A percentile compares a stretch with the other conserved stretches of the same genome.
phyloP scores from a whole-genome alignment of 53 echinoderm and acorn worm species.

The Holothuria leucospilota region DNA sequence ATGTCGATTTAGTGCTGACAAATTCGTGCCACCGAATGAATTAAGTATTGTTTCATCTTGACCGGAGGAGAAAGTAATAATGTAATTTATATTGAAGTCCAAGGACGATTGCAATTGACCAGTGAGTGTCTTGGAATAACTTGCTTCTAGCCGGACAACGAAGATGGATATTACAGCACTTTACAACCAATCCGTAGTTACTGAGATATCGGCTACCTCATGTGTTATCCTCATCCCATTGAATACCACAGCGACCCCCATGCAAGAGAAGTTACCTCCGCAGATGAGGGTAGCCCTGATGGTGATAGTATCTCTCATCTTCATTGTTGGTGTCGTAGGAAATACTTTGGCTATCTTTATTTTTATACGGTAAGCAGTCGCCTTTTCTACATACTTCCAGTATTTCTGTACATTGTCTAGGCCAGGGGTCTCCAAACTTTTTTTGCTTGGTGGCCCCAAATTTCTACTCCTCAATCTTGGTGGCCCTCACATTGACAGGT shows the following conservation, averaged over 20 bases:
- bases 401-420: neutral
- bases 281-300: conserved; percentile 34
- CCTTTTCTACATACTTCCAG: neutral
- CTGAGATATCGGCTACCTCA: neutral
- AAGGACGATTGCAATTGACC: too few species aligned
- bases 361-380: conserved; percentile 68
- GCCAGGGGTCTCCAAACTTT: too few species aligned
- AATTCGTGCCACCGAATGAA: too few species aligned
- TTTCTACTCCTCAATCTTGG: too few species aligned
- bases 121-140: too few species aligned
- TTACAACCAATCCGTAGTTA: neutral
- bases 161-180: neutral
- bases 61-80: too few species aligned
- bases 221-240: neutral
- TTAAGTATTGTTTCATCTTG: too few species aligned
- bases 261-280: neutral
- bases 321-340: conserved; percentile 74
- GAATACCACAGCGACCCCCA: neutral
- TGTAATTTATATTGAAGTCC: too few species aligned
- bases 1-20: too few species aligned
- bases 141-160: too few species aligned
- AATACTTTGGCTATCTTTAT: conserved; percentile 71
- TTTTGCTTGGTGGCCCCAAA: too few species aligned
- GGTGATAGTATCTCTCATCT: conserved; percentile 69
- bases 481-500: too few species aligned